Evolutionary conservation across 2,797 vertebrate species (phyloP), one percentile per base, ranked within the genome.

Genomic region (Atherinosoma microstoma): DNA sequence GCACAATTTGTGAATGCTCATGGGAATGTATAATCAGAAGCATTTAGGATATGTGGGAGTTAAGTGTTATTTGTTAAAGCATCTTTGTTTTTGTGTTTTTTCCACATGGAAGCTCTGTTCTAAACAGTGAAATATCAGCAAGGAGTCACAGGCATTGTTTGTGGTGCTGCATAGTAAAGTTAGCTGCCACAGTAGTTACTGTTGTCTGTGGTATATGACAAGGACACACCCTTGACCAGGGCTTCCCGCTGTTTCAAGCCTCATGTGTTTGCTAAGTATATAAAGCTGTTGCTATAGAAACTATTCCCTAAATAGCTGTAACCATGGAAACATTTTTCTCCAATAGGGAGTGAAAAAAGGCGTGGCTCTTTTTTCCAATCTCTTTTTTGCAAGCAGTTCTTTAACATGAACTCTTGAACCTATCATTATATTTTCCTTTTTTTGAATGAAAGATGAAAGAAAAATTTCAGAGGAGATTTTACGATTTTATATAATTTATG

Each of bases 271-370:
- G 64, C 64, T 64, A 73, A 76, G 69, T 77, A 65, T 81, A 86
- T 86, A 71, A 84, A 75, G 73, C 73, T 89, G 93, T 94, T 93
- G 86, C 90, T 83, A 93, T 90, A 85, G 93, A 88, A 82, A 94
- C 83, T 24, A 66, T 69, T 74, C 77, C 76, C 79, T 75, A 84
- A 85, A 84, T 82, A 85, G 76, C 82, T 70, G 92, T 92, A 84
- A 90, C 93, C 90, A 94, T 92, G 84, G 92, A 78, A 92, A 94
- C 88, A 63, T 79, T 60, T 75, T 65, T 82, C 64, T 84, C 76
- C 62, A 32, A 40, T 35, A 81, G 67, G 73, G 32, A 68, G 58
- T n/a, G 6, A 72, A 73, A 69, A 45, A 61, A 58, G 66, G 73
- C 61, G 72, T 49, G 59, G 27, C 63, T 7, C 27, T 12, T 53